phyloP scores from a whole-genome alignment of 1,140 invertebrate genomes.

The Muscidifurax raptorellus region DNA sequence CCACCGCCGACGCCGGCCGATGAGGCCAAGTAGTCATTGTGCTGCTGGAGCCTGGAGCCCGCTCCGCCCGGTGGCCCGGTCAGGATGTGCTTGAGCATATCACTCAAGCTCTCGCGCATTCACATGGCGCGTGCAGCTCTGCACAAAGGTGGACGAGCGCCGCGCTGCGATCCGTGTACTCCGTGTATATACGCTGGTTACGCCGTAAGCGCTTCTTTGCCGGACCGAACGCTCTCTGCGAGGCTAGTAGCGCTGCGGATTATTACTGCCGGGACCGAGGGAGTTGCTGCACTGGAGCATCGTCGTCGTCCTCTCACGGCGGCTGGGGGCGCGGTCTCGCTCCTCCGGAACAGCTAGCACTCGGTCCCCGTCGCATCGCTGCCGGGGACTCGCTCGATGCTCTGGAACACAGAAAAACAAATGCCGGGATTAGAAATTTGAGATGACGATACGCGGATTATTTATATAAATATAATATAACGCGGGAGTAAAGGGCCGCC shows the following conservation, averaged over 20 bases:
- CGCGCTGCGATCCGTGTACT: neutral
- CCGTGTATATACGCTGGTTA: too few relatives aligned
- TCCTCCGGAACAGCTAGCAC: slow-evolving; percentile 38
- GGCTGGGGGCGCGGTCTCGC: slow-evolving; percentile 53
- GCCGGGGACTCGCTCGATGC: slow-evolving; percentile 58
- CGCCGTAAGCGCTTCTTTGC: too few relatives aligned
- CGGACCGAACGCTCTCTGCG: too few relatives aligned
- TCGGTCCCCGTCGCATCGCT: slow-evolving; percentile 60
- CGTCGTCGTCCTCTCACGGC: slow-evolving; percentile 57
- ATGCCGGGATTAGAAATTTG: too few relatives aligned
- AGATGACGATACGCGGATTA: too few relatives aligned
- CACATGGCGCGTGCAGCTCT: slow-evolving; percentile 52
- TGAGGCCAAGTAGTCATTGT: slow-evolving; percentile 43
- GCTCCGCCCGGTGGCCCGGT: slow-evolving; percentile 70
- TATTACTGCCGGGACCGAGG: slow-evolving; percentile 59
- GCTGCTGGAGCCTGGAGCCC: slow-evolving; percentile 68
- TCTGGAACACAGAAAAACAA: slow-evolving; percentile 57
- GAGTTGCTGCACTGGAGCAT: slow-evolving; percentile 64
- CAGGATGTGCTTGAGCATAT: slow-evolving; percentile 77
- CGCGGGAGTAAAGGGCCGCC: too few relatives aligned
- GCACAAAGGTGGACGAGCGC: neutral
- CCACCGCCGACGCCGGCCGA: slow-evolving; percentile 33
- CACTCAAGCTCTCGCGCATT: slow-evolving; percentile 63
- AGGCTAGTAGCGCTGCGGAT: neutral
- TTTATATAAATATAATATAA: too few relatives aligned